Evolutionary conservation across 1,140 invertebrate genomes (phyloP), one percentile per base, ranked within the genome.

Genomic region (Pogonomyrmex californicus): DNA sequence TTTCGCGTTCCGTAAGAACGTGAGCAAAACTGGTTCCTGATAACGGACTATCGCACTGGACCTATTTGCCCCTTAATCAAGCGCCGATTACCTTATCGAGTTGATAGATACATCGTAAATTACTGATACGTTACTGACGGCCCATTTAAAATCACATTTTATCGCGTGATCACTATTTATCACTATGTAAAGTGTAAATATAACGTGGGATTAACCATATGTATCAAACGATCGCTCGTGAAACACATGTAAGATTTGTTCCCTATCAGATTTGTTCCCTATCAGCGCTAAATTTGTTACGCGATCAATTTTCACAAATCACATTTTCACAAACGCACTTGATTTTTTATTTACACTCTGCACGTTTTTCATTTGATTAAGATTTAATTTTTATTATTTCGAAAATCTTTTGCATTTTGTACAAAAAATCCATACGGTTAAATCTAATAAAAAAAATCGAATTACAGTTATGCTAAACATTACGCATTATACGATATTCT

Each of bases 81-180:
- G 30, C 36, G 36, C 17, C n/a, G 44, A 66, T 54, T 54, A 54
- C 17, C 36, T 41, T 79, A 63, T 38, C 58, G n/a, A 68, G 49
- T 68, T 68, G 14, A 41, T 38, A 30, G n/a, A 54, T 79, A 65
- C 62, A 66, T 54, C 12, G 44, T 54, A 54, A 66, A 79, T 41
- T 68, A 23, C 33, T 58, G 30, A 17, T 33, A n/a, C 10, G 10
- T 73, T 38, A 38, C 56, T 12, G 9, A 49, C 10, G 17, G 4
- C 17, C 44, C 3, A 65, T 23, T 38, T 30, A 65, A 47, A 51
- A 79, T 79, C 44, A 49, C 33, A 51, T 47, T 62, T 60, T 33
- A 9, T 63, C 58, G 76, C 30, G 23, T 79, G 6, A 49, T 68
- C 41, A 65, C 36, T 51, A 54, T 68, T 33, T 47, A 63, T 63